Conservation (phyloP, 2,888 invertebrate species). For the Pandemis cinnamomeana region DNA sequence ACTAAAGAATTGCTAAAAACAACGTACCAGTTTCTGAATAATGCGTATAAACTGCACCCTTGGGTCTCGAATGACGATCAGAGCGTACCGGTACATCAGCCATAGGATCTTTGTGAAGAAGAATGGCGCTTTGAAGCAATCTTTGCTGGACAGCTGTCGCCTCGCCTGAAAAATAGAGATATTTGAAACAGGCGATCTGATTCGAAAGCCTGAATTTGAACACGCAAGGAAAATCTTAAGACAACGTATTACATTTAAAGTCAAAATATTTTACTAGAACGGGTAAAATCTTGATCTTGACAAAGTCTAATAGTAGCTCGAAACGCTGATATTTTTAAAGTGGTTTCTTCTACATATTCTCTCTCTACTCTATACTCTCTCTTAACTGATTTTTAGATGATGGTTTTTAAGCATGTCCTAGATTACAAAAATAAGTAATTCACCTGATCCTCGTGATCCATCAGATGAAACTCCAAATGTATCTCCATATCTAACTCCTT, state of each 20-base stretch:
- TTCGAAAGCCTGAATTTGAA: background rate
- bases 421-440: background rate
- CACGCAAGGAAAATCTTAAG: too few species aligned
- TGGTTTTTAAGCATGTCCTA: too few species aligned
- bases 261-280: too few species aligned
- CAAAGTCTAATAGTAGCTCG: too few species aligned
- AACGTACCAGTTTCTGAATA: constrained; percentile 91
- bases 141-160: constrained; percentile 49
- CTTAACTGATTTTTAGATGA: too few species aligned
- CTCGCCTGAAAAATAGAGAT: constrained; percentile 50
- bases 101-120: constrained; percentile 90
- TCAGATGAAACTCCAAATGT: constrained; percentile 88
- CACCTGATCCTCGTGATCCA: constrained; percentile 80
- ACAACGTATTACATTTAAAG: too few species aligned
- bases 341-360: too few species aligned
- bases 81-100: constrained; percentile 89
- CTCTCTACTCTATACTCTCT: too few species aligned
- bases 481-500: constrained; percentile 91
- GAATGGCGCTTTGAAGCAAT: constrained; percentile 83
- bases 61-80: constrained; percentile 92
- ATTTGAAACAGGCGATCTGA: background rate
- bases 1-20: background rate
- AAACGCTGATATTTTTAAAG: too few species aligned
- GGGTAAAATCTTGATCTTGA: too few species aligned
- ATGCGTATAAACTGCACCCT: constrained; percentile 90